These are phyloP conservation scores for Nineta flava DNA, from an alignment of 2,888 invertebrate genomes.

Conservation along the genomic window DNA sequence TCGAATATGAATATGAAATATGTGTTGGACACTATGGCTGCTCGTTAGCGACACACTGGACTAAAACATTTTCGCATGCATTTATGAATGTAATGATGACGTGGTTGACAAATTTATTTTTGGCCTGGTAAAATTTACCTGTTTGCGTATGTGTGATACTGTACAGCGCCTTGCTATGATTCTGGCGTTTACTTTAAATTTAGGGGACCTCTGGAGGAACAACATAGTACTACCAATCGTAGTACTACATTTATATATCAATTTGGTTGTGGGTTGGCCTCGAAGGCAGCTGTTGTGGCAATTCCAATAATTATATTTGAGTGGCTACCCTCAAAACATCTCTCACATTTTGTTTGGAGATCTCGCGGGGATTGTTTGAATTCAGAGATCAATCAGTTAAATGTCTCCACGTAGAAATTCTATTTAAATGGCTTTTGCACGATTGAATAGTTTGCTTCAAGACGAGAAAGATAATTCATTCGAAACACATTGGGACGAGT, in stretches of 20 bases:
- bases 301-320: not conserved
- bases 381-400: too few species aligned
- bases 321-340: not conserved
- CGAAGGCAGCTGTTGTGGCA: conserved; percentile 2
- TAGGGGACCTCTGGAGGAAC: not conserved
- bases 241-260: not conserved
- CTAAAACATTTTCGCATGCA: not conserved
- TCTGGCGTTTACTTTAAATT: not conserved
- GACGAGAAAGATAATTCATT: conserved; percentile 21
- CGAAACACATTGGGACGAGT: conserved; percentile 37
- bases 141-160: not conserved
- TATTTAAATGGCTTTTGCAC: not conserved
- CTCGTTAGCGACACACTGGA: not conserved
- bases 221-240: not conserved
- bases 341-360: not conserved
- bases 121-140: conserved; percentile 1
- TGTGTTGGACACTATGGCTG: too few species aligned
- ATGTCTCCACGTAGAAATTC: too few species aligned
- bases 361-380: not conserved
- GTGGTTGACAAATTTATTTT: conserved; percentile 1
- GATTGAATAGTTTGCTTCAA: not conserved
- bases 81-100: not conserved
- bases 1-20: too few species aligned
- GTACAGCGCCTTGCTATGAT: not conserved
- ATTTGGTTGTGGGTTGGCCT: conserved; percentile 1